Evolutionary conservation across 1,140 invertebrate species (phyloP), one percentile per base, ranked within the genome.

Genomic region (Daktulosphaira vitifoliae): DNA sequence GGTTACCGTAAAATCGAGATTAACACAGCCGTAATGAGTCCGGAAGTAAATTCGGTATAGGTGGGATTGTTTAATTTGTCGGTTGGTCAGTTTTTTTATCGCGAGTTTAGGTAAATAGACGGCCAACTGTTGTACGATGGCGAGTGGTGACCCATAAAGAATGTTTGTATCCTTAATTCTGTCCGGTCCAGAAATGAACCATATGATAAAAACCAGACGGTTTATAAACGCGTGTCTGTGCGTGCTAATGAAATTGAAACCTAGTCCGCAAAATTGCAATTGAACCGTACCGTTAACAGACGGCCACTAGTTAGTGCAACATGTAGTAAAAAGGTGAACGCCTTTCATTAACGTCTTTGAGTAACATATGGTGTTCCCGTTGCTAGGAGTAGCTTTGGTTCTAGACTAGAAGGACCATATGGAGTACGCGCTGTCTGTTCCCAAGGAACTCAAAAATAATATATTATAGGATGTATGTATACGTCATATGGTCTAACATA

Each of bases 321-420:
- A 46, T 15, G n/a, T 15, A 33, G 11, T n/a, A 33, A 33, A 7
- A 44, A 46, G 56, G 56, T 62, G 42, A 29, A 46, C 56, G 42
- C 42, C 56, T 62, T 62, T 62, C 56, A 62, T 62, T 62, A 62
- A 62, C 56, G 56, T 62, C 56, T 62, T 62, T 33, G 56, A 16
- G 39, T n/a, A 29, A 38, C 56, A 62, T 62, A 62, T 62, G 56
- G 42, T 44, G 54, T 23, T 22, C 22, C 29, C 29, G 29, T 33
- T 33, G 29, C 29, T 11, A 33, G 29, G 5, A 11, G 5, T 6
- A 6, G 29, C 18, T 39, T 26, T 23, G 16, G 16, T 39, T 62
- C 56, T 48, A 62, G 56, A 44, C 54, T 46, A 48, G 16, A 22
- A 16, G 44, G 56, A 62, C 56, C 56, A 62, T 62, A 62, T 62